Evolutionary conservation across 1,140 invertebrate species (phyloP).

Genomic region (Lethocerus indicus): DNA sequence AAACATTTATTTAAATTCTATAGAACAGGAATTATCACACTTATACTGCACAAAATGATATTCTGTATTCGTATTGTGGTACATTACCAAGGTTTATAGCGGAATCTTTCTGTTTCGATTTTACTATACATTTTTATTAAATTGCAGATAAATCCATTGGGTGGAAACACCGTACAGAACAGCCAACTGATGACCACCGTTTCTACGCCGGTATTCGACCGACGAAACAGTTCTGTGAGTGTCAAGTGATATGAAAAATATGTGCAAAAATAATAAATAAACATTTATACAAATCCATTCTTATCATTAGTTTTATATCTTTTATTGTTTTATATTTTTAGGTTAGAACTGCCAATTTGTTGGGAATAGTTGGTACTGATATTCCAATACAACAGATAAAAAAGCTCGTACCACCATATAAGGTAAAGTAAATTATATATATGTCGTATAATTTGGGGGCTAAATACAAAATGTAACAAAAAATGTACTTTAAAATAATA

Average conservation of each 20-base stretch:
- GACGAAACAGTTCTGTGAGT: slow-evolving; percentile 71
- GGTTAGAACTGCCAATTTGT: slow-evolving; percentile 66
- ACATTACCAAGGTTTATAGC: too few relatives aligned
- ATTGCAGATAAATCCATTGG: slow-evolving; percentile 39
- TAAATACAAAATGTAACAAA: not conserved
- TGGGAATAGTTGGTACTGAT: slow-evolving; percentile 88
- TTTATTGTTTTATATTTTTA: slow-evolving; percentile 24
- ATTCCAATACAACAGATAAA: slow-evolving; percentile 83
- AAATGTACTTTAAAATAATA: too few relatives aligned
- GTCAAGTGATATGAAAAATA: slow-evolving; percentile 11
- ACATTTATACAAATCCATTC: too few relatives aligned
- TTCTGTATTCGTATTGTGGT: too few relatives aligned
- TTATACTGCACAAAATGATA: too few relatives aligned
- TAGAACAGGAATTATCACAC: too few relatives aligned
- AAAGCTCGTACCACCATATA: slow-evolving; percentile 79
- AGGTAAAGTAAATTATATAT: slow-evolving; percentile 35
- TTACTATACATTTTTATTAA: too few relatives aligned
- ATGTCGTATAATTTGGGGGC: not conserved
- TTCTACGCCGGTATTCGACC: slow-evolving; percentile 81
- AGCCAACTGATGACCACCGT: slow-evolving; percentile 78
- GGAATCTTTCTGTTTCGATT: too few relatives aligned
- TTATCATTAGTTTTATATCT: not conserved
- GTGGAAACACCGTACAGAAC: slow-evolving; percentile 34
- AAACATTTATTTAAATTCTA: too few relatives aligned
- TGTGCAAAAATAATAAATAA: not conserved